Evolutionary conservation across 2,888 invertebrate species (phyloP).

Genomic region (Cheilosia soror): DNA sequence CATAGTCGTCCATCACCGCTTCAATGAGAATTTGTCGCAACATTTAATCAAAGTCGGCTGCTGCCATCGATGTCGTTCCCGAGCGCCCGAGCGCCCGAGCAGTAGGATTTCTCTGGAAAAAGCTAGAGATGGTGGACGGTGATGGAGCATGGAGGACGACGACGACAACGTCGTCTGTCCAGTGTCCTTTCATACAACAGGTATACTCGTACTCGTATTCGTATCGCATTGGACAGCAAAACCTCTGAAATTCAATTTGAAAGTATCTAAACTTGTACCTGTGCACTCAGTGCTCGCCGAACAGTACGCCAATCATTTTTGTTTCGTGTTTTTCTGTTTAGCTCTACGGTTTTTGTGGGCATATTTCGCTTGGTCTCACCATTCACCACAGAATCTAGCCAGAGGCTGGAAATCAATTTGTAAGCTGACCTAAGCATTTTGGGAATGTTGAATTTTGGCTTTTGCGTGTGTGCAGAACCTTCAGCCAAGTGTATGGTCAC

Average conservation of each 20-base stretch:
- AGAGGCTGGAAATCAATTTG: conserved; percentile 73
- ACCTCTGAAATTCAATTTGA: conserved; percentile 66
- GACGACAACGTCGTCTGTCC: conserved; percentile 28
- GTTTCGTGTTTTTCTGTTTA: conserved; percentile 38
- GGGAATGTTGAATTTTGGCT: conserved; percentile 66
- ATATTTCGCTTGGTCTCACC: conserved; percentile 61
- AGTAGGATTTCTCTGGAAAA: conserved; percentile 54
- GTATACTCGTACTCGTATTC: conserved; percentile 11
- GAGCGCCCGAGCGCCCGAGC: background rate
- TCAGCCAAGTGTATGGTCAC: conserved; percentile 65
- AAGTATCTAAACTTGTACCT: conserved; percentile 71
- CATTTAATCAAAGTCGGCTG: conserved; percentile 75
- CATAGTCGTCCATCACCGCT: conserved; percentile 74
- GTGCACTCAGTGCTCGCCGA: conserved; percentile 39
- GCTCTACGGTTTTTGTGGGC: conserved; percentile 54
- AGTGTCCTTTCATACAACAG: conserved; percentile 67
- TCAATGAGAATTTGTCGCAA: conserved; percentile 75
- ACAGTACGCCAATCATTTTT: conserved; percentile 71
- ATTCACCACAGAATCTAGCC: conserved; percentile 58
- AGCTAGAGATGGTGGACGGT: conserved; percentile 29
- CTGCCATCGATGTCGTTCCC: conserved; percentile 40
- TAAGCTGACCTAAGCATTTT: conserved; percentile 75
- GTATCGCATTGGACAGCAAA: background rate
- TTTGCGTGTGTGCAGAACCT: conserved; percentile 45
- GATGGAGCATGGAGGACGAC: conserved; percentile 5